Percentiles rank a stretch among this genome's conserved stretches.
These are phyloP conservation scores for Aricia artaxerxes DNA, from an alignment of 2,888 invertebrate species.

Conservation along the genomic window DNA sequence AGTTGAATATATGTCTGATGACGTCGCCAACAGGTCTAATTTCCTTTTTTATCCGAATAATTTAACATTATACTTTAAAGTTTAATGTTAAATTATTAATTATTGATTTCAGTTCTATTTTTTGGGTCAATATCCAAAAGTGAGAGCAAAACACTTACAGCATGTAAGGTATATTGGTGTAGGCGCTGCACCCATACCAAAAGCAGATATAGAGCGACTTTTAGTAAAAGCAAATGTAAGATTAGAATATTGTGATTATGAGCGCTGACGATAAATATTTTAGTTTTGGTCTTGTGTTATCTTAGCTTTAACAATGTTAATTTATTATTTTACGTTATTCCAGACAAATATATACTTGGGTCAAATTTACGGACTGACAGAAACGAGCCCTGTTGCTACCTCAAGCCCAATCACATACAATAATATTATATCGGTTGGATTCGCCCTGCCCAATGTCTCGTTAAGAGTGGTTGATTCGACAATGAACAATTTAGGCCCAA, in stretches of 20 bases:
- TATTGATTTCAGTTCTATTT: constrained; percentile 23
- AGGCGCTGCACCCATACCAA: constrained; percentile 85
- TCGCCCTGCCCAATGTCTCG: constrained; percentile 80
- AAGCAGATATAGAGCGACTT: constrained; percentile 76
- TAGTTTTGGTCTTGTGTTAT: neutral
- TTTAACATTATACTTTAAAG: neutral
- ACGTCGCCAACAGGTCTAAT: constrained; percentile 87
- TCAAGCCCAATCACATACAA: constrained; percentile 51
- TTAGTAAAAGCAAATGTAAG: constrained; percentile 58
- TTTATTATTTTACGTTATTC: constrained; percentile 37
- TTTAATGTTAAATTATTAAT: too few relatives aligned
- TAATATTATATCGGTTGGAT: constrained; percentile 72
- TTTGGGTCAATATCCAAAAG: constrained; percentile 28
- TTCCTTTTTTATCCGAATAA: neutral
- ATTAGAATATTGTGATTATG: neutral
- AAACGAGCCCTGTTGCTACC: constrained; percentile 81
- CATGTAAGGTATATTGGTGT: constrained; percentile 69
- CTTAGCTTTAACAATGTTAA: neutral
- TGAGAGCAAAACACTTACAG: constrained; percentile 75
- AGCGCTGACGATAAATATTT: neutral
- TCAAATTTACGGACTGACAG: constrained; percentile 86
- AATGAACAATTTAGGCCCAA: constrained; percentile 73
- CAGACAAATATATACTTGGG: constrained; percentile 54
- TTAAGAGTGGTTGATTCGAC: constrained; percentile 80
- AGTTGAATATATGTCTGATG: constrained; percentile 81